Conservation (phyloP, 2,888 invertebrate species). For the Scelioninae gen. 1 region DNA sequence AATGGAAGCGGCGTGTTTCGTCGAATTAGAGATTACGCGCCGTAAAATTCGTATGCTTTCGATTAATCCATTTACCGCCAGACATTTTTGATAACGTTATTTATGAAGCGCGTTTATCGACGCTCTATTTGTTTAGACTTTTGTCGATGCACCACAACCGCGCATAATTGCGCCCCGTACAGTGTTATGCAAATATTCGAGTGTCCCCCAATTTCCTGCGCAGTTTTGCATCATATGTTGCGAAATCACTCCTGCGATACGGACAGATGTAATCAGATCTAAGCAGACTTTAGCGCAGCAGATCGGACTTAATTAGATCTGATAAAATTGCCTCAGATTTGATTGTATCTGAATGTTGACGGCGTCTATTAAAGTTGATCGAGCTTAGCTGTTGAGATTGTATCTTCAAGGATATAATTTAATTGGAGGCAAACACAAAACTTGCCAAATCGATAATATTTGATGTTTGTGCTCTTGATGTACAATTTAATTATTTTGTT, state of each 20-base stretch:
- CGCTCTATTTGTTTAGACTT: neutral
- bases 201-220: slow-evolving; percentile 8
- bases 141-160: neutral
- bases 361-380: slow-evolving; percentile 53
- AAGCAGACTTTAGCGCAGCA: slow-evolving; percentile 34
- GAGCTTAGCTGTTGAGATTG: slow-evolving; percentile 24
- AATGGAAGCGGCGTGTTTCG: slow-evolving; percentile 17
- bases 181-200: slow-evolving; percentile 36
- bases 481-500: no score
- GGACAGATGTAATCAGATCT: slow-evolving; percentile 43
- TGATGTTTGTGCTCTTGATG: no score
- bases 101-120: slow-evolving; percentile 1
- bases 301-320: slow-evolving; percentile 55
- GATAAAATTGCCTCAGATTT: slow-evolving; percentile 55
- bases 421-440: slow-evolving; percentile 27
- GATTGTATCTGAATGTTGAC: slow-evolving; percentile 60
- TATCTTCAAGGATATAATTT: slow-evolving; percentile 48
- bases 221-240: slow-evolving; percentile 33
- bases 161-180: neutral
- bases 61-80: slow-evolving; percentile 16
- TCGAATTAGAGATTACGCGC: slow-evolving; percentile 21
- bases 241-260: slow-evolving; percentile 29
- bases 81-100: neutral
- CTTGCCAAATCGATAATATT: neutral
- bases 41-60: slow-evolving; percentile 13